These are phyloP conservation scores for Gymnothorax reevesii DNA, from an alignment of 2,797 vertebrate species.

Conservation along the genomic window DNA sequence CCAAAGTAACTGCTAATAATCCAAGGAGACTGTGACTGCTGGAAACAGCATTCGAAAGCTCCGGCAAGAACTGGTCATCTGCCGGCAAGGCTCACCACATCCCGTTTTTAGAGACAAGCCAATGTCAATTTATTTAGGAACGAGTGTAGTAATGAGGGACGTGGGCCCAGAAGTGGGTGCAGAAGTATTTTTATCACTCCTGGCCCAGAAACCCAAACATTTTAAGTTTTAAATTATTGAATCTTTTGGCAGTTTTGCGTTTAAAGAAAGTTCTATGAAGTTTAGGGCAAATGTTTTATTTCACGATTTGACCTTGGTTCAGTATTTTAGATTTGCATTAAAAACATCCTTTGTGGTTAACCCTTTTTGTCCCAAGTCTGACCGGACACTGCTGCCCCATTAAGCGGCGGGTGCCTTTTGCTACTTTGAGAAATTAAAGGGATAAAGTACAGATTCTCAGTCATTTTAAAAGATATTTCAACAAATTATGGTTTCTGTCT, in stretches of 20 bases:
- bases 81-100: constrained; percentile 46
- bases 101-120: constrained; percentile 54
- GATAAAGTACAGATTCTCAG: no score
- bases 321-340: no score
- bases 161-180: constrained; percentile 45
- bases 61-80: constrained; percentile 43
- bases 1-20: constrained; percentile 25
- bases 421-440: no score
- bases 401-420: no score
- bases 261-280: no score
- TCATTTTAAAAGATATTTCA: no score
- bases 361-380: no score
- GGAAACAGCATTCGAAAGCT: constrained; percentile 28
- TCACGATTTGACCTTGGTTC: no score
- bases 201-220: constrained; percentile 40
- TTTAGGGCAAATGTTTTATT: no score
- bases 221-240: constrained; percentile 41
- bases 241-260: neutral
- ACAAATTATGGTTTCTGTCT: no score
- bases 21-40: constrained; percentile 21
- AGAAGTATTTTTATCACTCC: constrained; percentile 47
- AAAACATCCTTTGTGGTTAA: no score
- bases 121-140: constrained; percentile 47
- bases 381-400: no score
- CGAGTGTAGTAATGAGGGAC: constrained; percentile 30